phyloP scores from a whole-genome alignment of 2,888 invertebrate genomes.

The Aleiodes testaceus region DNA sequence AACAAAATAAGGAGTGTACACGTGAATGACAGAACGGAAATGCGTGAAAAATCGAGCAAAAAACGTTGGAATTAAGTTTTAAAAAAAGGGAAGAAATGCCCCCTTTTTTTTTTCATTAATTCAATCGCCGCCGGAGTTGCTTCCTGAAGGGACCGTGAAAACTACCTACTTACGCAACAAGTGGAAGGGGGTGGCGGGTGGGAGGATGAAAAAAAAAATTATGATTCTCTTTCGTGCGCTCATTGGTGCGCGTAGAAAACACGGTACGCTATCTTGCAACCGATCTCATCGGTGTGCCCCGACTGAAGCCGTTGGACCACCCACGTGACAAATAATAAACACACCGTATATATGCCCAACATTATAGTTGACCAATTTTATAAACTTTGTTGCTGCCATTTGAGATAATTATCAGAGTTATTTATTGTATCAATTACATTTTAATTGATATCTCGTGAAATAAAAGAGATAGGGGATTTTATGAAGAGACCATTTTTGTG shows the following conservation, averaged over 20 bases:
- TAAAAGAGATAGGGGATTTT: no score
- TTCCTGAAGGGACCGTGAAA: conserved; percentile 17
- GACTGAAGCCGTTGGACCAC: conserved; percentile 61
- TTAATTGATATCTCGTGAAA: no score
- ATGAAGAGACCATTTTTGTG: no score
- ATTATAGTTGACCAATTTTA: neutral
- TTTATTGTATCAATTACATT: no score
- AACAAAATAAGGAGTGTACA: neutral
- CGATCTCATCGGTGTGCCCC: conserved; percentile 48
- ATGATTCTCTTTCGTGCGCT: conserved; percentile 33
- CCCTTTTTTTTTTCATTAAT: no score
- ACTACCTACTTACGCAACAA: conserved; percentile 43
- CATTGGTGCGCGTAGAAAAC: conserved; percentile 12
- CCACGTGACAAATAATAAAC: conserved; percentile 70
- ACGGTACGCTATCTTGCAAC: conserved; percentile 41
- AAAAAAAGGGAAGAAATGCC: neutral
- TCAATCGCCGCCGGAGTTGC: no score
- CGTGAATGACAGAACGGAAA: conserved; percentile 25
- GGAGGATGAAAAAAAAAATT: conserved; percentile 35
- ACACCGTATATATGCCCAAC: conserved; percentile 48
- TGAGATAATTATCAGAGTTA: no score
- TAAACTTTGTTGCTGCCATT: neutral
- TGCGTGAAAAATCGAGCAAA: conserved; percentile 38
- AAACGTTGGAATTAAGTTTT: conserved; percentile 10
- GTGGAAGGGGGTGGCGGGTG: conserved; percentile 10